These are phyloP conservation scores for Cyprinodon tularosa DNA, from an alignment of 2,113 vertebrate species.

Conservation along the genomic window DNA sequence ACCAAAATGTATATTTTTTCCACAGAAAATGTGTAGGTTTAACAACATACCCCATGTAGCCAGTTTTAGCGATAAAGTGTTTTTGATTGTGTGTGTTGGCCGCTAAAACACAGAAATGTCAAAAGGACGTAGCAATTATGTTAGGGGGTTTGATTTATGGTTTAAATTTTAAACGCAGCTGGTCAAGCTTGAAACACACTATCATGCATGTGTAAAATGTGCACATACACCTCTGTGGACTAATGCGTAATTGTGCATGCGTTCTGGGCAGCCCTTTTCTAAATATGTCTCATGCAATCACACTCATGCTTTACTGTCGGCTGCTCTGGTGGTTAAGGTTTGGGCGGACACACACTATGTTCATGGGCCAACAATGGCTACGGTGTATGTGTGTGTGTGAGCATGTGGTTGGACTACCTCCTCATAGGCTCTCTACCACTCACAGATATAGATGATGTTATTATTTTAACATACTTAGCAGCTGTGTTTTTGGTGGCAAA, in stretches of 20 bases:
- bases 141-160: constrained; percentile 69
- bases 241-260: constrained; percentile 45
- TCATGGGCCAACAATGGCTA: constrained; percentile 75
- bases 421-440: constrained; percentile 64
- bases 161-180: constrained; percentile 69
- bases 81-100: constrained; percentile 74
- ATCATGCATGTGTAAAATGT: constrained; percentile 20
- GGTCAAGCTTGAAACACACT: constrained; percentile 45
- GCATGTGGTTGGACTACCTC: constrained; percentile 61
- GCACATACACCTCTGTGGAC: constrained; percentile 25
- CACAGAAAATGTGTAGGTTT: constrained; percentile 52
- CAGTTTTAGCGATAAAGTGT: constrained; percentile 66
- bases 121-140: constrained; percentile 70
- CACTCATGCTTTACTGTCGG: constrained; percentile 55
- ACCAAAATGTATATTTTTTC: constrained; percentile 52
- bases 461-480: constrained; percentile 77
- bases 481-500: constrained; percentile 72
- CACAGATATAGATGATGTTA: constrained; percentile 74
- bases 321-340: constrained; percentile 54
- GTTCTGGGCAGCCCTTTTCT: constrained; percentile 58
- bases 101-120: constrained; percentile 62
- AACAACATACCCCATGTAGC: constrained; percentile 58
- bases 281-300: constrained; percentile 72
- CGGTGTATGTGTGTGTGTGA: constrained; percentile 35
- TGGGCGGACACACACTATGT: constrained; percentile 71